Percentiles rank a stretch among this genome's conserved stretches.
These are phyloP conservation scores for Clostera curtula DNA, from an alignment of 2,888 invertebrate species.

Conservation along the genomic window DNA sequence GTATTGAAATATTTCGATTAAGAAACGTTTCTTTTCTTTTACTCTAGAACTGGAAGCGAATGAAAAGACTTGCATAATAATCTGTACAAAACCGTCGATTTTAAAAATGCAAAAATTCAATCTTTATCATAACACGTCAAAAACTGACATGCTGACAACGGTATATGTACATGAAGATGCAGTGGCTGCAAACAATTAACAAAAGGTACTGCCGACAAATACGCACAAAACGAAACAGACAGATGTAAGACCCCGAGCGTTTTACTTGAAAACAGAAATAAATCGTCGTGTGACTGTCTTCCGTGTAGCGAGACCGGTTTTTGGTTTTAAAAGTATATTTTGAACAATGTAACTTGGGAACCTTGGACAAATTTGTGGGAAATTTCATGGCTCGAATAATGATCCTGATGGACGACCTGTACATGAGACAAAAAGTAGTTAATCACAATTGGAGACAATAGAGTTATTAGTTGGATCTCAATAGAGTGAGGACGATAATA, in stretches of 20 bases:
- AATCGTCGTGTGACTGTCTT: conserved; percentile 50
- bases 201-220: conserved; percentile 31
- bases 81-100: too few species aligned
- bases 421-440: too few species aligned
- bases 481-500: too few species aligned
- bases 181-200: conserved; percentile 25
- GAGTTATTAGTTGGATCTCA: too few species aligned
- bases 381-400: too few species aligned
- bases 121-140: conserved; percentile 25
- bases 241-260: conserved; percentile 35
- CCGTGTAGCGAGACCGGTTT: conserved; percentile 58
- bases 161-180: conserved; percentile 23
- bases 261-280: conserved; percentile 55
- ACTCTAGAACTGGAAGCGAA: too few species aligned
- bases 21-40: too few species aligned
- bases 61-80: too few species aligned
- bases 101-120: conserved; percentile 10
- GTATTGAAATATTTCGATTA: too few species aligned
- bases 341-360: conserved; percentile 18
- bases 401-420: too few species aligned
- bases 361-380: conserved; percentile 20
- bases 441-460: too few species aligned
- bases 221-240: conserved; percentile 31
- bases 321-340: conserved; percentile 21
- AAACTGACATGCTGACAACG: conserved; percentile 14